A percentile compares a stretch with the other conserved stretches of the same genome.
These are phyloP conservation scores for Leucania comma DNA, from an alignment of 2,888 invertebrate genomes.

Conservation along the genomic window DNA sequence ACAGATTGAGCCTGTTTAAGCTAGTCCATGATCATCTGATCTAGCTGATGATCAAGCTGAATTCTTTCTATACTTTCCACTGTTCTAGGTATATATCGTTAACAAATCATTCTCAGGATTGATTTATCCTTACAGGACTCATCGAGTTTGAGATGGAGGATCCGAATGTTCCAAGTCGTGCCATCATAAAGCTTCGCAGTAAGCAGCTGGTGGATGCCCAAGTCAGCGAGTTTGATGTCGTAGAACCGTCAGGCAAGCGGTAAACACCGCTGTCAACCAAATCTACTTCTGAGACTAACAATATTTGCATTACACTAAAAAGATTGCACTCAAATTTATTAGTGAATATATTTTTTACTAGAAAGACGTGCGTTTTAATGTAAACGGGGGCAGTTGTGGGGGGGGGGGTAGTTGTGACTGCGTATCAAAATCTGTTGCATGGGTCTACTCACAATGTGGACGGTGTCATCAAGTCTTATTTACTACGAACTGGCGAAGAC, in stretches of 20 bases:
- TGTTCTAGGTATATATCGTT: neutral
- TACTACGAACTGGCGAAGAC: neutral
- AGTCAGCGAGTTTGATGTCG: constrained; percentile 88
- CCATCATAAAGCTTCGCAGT: constrained; percentile 88
- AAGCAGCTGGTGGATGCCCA: constrained; percentile 89
- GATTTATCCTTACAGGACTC: constrained; percentile 74
- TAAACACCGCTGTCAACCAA: constrained; percentile 43
- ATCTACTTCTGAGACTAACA: constrained; percentile 5
- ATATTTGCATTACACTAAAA: neutral
- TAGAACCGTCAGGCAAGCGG: constrained; percentile 74
- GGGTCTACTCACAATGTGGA: too few relatives aligned
- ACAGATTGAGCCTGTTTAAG: too few relatives aligned
- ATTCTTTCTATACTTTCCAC: neutral
- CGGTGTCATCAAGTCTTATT: too few relatives aligned
- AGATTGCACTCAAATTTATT: constrained; percentile 19
- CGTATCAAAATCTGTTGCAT: neutral
- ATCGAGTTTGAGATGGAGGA: constrained; percentile 90
- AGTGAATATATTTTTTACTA: constrained; percentile 19
- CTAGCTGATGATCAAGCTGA: too few relatives aligned
- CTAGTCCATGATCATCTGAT: too few relatives aligned
- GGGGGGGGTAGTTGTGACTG: neutral
- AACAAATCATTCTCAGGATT: neutral
- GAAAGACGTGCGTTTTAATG: neutral
- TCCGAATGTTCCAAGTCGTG: constrained; percentile 87
- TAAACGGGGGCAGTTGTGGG: too few relatives aligned